Conservation (phyloP, 1,140 invertebrate species). For the Nymphalis io region DNA sequence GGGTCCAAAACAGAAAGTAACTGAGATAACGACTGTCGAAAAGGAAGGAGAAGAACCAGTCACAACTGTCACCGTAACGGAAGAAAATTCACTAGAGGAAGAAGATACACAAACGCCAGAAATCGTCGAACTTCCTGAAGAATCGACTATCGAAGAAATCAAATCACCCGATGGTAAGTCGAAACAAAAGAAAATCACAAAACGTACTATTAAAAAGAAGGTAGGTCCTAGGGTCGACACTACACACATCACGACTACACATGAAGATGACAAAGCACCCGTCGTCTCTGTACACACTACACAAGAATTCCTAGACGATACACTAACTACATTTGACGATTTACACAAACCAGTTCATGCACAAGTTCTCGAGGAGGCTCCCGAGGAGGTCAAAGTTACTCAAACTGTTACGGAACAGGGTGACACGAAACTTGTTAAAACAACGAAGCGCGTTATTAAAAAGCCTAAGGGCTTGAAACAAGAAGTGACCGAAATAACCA, state of each 20-base stretch:
- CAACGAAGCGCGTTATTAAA: slow-evolving; percentile 67
- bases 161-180: slow-evolving; percentile 57
- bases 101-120: slow-evolving; percentile 33
- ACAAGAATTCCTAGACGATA: slow-evolving; percentile 12
- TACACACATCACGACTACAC: slow-evolving; percentile 69
- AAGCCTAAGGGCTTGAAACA: slow-evolving; percentile 56
- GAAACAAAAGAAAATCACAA: slow-evolving; percentile 64
- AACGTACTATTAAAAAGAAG: slow-evolving; percentile 59
- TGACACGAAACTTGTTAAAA: slow-evolving; percentile 57
- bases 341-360: slow-evolving; percentile 49
- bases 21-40: neutral
- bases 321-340: slow-evolving; percentile 26
- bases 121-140: neutral
- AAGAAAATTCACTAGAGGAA: slow-evolving; percentile 29
- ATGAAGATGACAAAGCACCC: slow-evolving; percentile 66
- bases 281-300: slow-evolving; percentile 1
- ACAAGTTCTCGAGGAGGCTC: slow-evolving; percentile 3
- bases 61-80: neutral
- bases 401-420: slow-evolving; percentile 58
- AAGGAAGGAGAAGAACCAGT: neutral
- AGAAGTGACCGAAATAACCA: slow-evolving; percentile 65
- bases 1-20: slow-evolving; percentile 5
- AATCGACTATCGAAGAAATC: slow-evolving; percentile 32
- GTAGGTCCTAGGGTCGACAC: slow-evolving; percentile 45
- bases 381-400: slow-evolving; percentile 62